Percentiles rank a stretch among this genome's conserved stretches.
phyloP scores from a whole-genome alignment of 92 coral and sea anemone genomes.

The Epizoanthus illoricatus region DNA sequence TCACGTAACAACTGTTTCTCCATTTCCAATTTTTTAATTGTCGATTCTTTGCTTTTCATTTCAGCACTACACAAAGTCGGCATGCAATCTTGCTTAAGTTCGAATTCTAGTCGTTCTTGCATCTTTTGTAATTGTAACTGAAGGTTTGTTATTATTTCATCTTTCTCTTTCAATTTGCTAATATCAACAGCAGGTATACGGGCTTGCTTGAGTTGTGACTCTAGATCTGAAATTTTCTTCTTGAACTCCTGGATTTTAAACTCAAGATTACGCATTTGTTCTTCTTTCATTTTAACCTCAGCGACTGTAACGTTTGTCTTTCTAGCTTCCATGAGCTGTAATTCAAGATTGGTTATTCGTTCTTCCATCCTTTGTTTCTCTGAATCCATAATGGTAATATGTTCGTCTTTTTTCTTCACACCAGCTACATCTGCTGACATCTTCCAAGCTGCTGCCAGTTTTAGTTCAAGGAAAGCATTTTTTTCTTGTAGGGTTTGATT shows the following conservation, averaged over 20 bases:
- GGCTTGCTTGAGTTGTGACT: constrained; percentile 5
- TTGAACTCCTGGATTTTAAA: constrained; percentile 3
- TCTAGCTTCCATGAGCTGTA: constrained; percentile 16
- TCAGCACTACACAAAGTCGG: neutral
- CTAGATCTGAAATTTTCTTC: neutral
- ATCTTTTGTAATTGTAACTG: constrained; percentile 3
- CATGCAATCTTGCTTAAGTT: neutral
- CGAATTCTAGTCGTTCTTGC: constrained; percentile 13
- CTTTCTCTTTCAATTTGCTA: neutral
- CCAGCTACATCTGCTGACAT: neutral
- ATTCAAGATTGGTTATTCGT: constrained; percentile 4
- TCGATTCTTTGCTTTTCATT: neutral
- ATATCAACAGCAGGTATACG: neutral
- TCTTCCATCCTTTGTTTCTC: constrained; percentile 15
- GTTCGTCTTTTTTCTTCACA: neutral
- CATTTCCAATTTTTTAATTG: neutral
- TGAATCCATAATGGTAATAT: neutral
- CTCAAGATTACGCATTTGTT: constrained; percentile 24
- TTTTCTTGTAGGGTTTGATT: neutral
- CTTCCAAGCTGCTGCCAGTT: constrained; percentile 10
- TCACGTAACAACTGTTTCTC: neutral
- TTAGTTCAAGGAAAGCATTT: neutral
- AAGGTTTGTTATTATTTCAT: neutral
- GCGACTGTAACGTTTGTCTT: neutral
- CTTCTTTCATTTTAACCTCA: constrained; percentile 18